These are phyloP conservation scores for Ganaspis brasiliensis DNA, from an alignment of 2,888 invertebrate species.

Conservation along the genomic window DNA sequence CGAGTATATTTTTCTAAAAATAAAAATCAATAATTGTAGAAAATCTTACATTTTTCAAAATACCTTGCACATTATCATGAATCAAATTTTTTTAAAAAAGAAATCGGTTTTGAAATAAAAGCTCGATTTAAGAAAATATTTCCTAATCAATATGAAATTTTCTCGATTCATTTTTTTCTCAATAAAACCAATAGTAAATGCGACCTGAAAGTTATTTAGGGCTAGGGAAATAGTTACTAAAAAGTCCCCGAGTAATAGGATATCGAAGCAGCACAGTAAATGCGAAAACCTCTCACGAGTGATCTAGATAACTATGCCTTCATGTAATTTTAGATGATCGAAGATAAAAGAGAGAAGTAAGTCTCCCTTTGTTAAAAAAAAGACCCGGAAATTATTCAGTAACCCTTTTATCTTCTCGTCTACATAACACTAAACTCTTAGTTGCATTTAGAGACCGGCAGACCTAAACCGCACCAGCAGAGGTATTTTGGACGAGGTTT, in stretches of 20 bases:
- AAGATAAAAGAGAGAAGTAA: conserved; percentile 65
- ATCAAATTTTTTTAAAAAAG: too few relatives aligned
- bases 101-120: too few relatives aligned
- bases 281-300: conserved; percentile 72
- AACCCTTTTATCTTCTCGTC: conserved; percentile 73
- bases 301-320: conserved; percentile 59
- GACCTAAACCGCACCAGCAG: conserved; percentile 80
- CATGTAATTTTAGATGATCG: conserved; percentile 64
- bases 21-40: too few relatives aligned
- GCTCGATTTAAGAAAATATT: not conserved
- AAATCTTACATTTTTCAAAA: too few relatives aligned
- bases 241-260: conserved; percentile 76
- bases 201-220: conserved; percentile 68
- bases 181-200: conserved; percentile 60
- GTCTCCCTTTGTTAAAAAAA: conserved; percentile 35
- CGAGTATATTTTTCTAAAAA: too few relatives aligned
- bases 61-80: too few relatives aligned
- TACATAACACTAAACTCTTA: conserved; percentile 57
- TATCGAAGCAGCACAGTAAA: conserved; percentile 75
- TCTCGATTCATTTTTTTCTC: not conserved
- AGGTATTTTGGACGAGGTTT: conserved; percentile 80
- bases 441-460: conserved; percentile 68
- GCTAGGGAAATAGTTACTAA: conserved; percentile 70
- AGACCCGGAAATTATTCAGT: conserved; percentile 48
- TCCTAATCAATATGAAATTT: not conserved